Percentiles rank a stretch among this genome's conserved stretches.
phyloP scores from a whole-genome alignment of 2,113 vertebrate genomes.

The Microtus pennsylvanicus region DNA sequence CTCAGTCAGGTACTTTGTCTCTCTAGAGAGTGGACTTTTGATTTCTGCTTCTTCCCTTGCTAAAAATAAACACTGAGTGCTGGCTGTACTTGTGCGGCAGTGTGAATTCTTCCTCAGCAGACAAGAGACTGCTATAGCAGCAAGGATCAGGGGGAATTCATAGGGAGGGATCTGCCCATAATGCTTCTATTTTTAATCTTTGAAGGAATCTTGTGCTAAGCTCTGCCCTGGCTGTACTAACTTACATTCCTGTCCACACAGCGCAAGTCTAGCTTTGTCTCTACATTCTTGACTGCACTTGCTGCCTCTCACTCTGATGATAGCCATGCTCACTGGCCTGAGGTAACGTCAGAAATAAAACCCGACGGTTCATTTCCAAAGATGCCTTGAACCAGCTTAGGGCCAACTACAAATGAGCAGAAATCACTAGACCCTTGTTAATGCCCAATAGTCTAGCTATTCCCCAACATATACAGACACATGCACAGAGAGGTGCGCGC shows the following conservation, averaged over 20 bases:
- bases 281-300: neutral
- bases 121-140: neutral
- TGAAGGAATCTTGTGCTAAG: neutral
- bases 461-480: neutral
- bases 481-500: neutral
- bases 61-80: neutral
- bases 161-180: neutral
- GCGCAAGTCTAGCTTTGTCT: neutral
- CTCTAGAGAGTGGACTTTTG: neutral
- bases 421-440: neutral
- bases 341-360: neutral
- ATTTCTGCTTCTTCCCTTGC: neutral
- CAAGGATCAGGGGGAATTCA: neutral
- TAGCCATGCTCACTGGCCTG: neutral
- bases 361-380: too few species aligned
- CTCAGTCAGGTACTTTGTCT: neutral
- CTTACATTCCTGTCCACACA: neutral
- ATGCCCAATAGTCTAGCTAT: neutral
- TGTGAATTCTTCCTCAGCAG: neutral
- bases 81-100: neutral
- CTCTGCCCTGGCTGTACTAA: neutral
- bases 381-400: too few species aligned
- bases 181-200: neutral
- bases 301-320: too few species aligned
- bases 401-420: too few species aligned